phyloP scores from a whole-genome alignment of 2,113 vertebrate genomes.

The Vombatus ursinus region DNA sequence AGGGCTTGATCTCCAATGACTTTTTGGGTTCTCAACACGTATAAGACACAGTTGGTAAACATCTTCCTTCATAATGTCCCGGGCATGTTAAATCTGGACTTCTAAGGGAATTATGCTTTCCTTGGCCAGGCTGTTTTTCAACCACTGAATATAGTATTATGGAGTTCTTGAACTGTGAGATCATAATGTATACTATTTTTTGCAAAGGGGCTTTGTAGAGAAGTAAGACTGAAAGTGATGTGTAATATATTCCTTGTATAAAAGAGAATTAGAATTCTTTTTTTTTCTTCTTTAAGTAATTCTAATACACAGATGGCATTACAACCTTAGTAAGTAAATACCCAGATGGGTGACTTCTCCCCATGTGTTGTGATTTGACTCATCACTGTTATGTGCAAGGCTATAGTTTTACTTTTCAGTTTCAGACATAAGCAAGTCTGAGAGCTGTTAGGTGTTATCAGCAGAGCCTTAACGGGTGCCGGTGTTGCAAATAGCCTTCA shows the following conservation, averaged over 20 bases:
- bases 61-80: neutral
- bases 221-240: neutral
- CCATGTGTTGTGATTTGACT: neutral
- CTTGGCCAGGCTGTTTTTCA: neutral
- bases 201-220: neutral
- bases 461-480: neutral
- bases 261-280: neutral
- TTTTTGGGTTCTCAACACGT: neutral
- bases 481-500: neutral
- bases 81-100: neutral
- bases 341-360: neutral
- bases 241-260: neutral
- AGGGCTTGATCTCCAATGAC: neutral
- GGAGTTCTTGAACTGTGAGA: neutral
- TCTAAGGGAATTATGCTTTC: neutral
- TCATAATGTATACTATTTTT: neutral
- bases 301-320: neutral
- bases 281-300: neutral
- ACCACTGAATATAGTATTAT: neutral
- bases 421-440: neutral
- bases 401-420: neutral
- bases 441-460: neutral
- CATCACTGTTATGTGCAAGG: neutral
- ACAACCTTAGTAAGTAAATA: neutral
- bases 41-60: neutral